Base-by-base conservation (phyloP, 2,797 vertebrate species). In the Muraenolepis orangiensis region DNA sequence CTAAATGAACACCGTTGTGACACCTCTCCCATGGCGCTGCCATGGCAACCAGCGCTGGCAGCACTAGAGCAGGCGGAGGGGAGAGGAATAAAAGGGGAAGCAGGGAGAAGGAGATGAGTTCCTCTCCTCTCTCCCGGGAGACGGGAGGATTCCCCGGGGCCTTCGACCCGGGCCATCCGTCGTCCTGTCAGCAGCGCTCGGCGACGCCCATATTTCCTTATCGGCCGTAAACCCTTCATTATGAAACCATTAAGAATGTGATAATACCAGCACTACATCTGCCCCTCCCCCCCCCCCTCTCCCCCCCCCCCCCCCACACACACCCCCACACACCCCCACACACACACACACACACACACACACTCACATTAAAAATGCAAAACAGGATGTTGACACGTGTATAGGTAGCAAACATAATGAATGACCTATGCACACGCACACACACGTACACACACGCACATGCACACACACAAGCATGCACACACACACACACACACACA, bases 161-260 rank as follows among this genome's bases (percentile, higher is more conserved):
- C 81, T 66, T 80, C 72, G 85, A n/a, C n/a, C 84, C 80, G 79
- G 85, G 81, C 89, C 84, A 83, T 83, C 76, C 78, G 67, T 90
- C 86, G 84, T 87, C 81, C 89, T 89, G 86, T 90, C 89, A 80
- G 81, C 78, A 73, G 72, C n/a, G n/a, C n/a, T n/a, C 36, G 13
- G 70, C 81, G n/a, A 11, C 70, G 78, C 82, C 70, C 80, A 74
- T 64, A 79, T 34, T 29, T 66, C 83, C 86, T 84, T 88, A 88
- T 89, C 81, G 36, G 81, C 85, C 87, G 88, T 90, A 91, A 91
- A 90, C 76, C 89, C 88, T 89, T 92, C 89, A 94, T 94, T 92
- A 93, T 73, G 74, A 74, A 87, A 81, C 89, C 88, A 93, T 94
- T 93, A 91, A 88, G 84, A 84, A 88, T 76, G 88, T 89, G 89